Conservation (phyloP, 2,888 invertebrate species). For the Megastigmus dorsalis region DNA sequence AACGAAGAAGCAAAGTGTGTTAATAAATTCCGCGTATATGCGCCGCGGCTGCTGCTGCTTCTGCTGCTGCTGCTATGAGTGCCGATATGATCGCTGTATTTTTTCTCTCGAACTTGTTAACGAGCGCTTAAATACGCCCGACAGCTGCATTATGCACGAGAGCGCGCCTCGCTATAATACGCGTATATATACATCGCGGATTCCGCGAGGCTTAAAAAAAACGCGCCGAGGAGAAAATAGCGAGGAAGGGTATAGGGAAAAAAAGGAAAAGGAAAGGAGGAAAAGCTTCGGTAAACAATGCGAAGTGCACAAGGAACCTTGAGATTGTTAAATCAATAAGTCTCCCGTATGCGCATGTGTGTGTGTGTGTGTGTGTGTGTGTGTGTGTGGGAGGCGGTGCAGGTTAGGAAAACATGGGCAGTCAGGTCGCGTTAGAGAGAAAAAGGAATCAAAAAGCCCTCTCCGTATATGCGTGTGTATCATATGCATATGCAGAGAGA, state of each 20-base stretch:
- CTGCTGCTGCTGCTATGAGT: background rate
- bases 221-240: background rate
- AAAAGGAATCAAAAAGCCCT: background rate
- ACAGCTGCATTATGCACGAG: no score
- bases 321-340: conserved; percentile 52
- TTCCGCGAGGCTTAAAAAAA: no score
- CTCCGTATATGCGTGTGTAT: no score
- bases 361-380: no score
- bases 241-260: background rate
- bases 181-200: no score
- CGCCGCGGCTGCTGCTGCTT: no score
- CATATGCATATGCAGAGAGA: background rate
- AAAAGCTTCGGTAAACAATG: conserved; percentile 22
- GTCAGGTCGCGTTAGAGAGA: background rate
- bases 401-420: background rate
- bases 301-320: conserved; percentile 11
- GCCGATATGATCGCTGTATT: background rate
- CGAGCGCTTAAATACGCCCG: background rate
- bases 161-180: no score
- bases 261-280: background rate
- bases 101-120: background rate
- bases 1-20: background rate
- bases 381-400: background rate
- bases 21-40: background rate
- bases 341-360: conserved; percentile 5